A percentile compares a stretch with the other conserved stretches of the same genome.
Evolutionary conservation across 30 jellyfish, hydroid and myxozoan species (phyloP).

Genomic region (Aurelia coerulea): DNA sequence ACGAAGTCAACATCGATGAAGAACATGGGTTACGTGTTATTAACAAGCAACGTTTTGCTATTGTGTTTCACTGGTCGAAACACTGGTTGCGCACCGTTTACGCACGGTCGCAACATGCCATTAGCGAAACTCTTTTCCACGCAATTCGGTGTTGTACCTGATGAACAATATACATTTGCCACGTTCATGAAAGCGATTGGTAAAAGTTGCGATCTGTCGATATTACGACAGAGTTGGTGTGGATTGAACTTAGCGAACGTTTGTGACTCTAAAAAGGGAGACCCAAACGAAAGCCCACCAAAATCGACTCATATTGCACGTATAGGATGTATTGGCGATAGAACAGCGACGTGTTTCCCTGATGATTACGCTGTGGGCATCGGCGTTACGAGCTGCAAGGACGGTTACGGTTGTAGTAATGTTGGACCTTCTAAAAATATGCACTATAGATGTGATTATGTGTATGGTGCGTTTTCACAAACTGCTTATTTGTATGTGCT

Average conservation of each 20-base stretch:
- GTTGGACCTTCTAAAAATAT: constrained; percentile 96
- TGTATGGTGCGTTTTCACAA: constrained; percentile 96
- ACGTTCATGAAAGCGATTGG: constrained; percentile 95
- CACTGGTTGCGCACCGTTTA: constrained; percentile 97
- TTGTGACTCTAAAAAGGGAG: constrained; percentile 88
- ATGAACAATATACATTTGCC: constrained; percentile 97
- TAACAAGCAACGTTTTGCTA: constrained; percentile 79
- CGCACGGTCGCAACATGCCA: constrained; percentile 95
- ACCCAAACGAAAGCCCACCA: constrained; percentile 97
- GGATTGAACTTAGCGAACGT: constrained; percentile 96
- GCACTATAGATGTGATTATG: constrained; percentile 99
- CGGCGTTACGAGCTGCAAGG: constrained; percentile 99
- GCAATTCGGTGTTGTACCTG: constrained; percentile 94
- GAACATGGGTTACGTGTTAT: constrained; percentile 78
- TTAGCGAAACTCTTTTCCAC: constrained; percentile 81
- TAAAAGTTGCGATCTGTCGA: constrained; percentile 95
- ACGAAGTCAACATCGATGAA: constrained; percentile 89
- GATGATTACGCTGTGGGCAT: constrained; percentile 98
- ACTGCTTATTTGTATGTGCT: constrained; percentile 92
- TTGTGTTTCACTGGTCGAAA: constrained; percentile 90
- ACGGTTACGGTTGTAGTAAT: constrained; percentile 98
- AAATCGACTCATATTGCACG: constrained; percentile 95
- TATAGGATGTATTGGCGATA: constrained; percentile 97
- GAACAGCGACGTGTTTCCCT: constrained; percentile 99
- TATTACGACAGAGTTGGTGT: constrained; percentile 97